Conservation (phyloP, 1,140 invertebrate species). For the Helicoverpa zea region DNA sequence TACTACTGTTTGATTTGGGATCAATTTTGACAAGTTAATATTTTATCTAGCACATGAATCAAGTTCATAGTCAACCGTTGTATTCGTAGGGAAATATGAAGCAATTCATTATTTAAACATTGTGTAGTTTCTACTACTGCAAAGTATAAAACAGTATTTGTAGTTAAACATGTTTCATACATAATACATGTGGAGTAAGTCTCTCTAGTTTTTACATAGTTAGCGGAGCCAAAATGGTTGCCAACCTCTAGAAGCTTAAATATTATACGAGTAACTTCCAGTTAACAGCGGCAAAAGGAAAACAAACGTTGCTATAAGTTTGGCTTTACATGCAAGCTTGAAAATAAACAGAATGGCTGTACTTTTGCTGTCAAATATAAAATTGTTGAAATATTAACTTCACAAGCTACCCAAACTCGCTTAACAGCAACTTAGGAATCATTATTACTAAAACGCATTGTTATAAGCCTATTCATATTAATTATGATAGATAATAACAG, state of each 20-base stretch:
- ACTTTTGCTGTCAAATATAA: not conserved
- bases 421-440: too few species aligned
- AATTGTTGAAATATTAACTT: not conserved
- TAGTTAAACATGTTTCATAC: not conserved
- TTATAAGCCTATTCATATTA: not conserved
- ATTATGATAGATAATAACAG: not conserved
- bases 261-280: constrained; percentile 22
- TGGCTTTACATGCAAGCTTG: constrained; percentile 4
- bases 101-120: not conserved
- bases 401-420: too few species aligned
- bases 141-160: constrained; percentile 1
- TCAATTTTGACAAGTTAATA: not conserved
- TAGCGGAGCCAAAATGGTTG: constrained; percentile 10
- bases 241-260: constrained; percentile 19
- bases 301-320: constrained; percentile 21
- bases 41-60: not conserved
- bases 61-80: not conserved
- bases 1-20: not conserved
- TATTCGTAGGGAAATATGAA: not conserved
- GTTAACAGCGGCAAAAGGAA: constrained; percentile 21
- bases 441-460: too few species aligned
- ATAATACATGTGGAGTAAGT: constrained; percentile 2
- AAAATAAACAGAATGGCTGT: constrained; percentile 1
- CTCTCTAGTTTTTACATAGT: constrained; percentile 11
- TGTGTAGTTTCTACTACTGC: not conserved